Evolutionary conservation across 2,113 vertebrate species (phyloP).

Genomic region (Phrynosoma platyrhinos): DNA sequence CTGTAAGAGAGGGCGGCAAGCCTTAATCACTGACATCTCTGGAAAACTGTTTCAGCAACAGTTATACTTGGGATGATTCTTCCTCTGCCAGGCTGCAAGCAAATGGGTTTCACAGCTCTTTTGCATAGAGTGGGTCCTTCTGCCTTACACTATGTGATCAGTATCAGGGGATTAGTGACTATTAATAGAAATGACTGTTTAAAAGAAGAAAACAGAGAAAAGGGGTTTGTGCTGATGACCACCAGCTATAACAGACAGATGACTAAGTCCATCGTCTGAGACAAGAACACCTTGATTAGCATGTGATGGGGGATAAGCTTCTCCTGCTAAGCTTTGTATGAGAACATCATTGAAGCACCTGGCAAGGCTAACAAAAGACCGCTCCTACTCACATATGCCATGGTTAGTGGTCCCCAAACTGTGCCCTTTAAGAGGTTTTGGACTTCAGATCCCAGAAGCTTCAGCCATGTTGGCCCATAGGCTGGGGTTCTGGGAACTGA

Average conservation of each 20-base stretch:
- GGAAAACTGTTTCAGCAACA: not conserved
- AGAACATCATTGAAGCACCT: not conserved
- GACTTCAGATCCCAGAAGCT: too few relatives aligned
- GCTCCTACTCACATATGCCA: too few relatives aligned
- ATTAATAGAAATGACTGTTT: not conserved
- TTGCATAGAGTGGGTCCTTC: not conserved
- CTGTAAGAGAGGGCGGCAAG: not conserved
- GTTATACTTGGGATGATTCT: not conserved
- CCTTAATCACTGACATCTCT: not conserved
- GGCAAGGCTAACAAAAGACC: not conserved
- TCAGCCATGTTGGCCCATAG: too few relatives aligned
- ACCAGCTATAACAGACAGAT: not conserved
- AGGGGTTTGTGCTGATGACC: not conserved
- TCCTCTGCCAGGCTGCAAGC: not conserved
- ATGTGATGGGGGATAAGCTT: not conserved
- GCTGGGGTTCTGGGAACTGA: too few relatives aligned
- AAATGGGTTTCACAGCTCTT: not conserved
- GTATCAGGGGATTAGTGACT: not conserved
- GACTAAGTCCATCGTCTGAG: not conserved
- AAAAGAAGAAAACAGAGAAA: too few relatives aligned
- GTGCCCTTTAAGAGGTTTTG: too few relatives aligned
- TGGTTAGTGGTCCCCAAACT: too few relatives aligned
- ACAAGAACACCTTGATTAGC: not conserved
- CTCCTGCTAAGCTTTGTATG: not conserved
- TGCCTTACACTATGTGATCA: not conserved